Percentiles rank a stretch among this genome's conserved stretches.
Conservation (phyloP, 2,113 vertebrate genomes). For the Podarcis muralis region DNA sequence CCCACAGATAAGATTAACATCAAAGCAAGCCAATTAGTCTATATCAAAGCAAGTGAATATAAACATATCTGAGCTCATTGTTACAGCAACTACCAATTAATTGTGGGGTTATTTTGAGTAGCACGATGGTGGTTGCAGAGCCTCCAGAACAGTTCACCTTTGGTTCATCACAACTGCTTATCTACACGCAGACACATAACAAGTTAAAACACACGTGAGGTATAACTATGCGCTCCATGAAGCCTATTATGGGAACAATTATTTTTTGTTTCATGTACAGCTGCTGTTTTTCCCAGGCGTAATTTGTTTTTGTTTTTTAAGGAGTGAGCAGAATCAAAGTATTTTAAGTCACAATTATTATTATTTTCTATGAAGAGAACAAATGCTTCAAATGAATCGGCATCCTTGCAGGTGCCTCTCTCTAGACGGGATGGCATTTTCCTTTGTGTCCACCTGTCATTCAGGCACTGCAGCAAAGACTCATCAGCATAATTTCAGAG, state of each 20-base stretch:
- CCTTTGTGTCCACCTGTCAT: constrained; percentile 60
- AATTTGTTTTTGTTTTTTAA: neutral
- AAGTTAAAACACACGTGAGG: neutral
- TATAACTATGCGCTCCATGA: neutral
- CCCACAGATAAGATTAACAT: too few species aligned
- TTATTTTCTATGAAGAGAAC: constrained; percentile 21
- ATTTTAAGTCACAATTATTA: constrained; percentile 16
- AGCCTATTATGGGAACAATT: neutral
- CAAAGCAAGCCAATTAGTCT: too few species aligned
- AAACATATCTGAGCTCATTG: too few species aligned
- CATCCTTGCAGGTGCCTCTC: constrained; percentile 44
- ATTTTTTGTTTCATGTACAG: constrained; percentile 18
- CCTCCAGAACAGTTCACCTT: too few species aligned
- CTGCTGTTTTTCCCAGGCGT: neutral
- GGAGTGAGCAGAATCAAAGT: constrained; percentile 25
- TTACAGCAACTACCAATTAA: too few species aligned
- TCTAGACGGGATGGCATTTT: constrained; percentile 32
- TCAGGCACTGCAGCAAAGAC: constrained; percentile 52
- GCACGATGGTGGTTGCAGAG: too few species aligned
- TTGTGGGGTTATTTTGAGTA: too few species aligned
- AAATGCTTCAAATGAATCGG: constrained; percentile 40
- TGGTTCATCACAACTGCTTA: neutral
- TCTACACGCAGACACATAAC: neutral
- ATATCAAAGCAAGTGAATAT: too few species aligned
- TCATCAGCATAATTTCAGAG: constrained; percentile 46